Evolutionary conservation across 1,140 invertebrate species (phyloP).

Genomic region (Aradophagus sp.): DNA sequence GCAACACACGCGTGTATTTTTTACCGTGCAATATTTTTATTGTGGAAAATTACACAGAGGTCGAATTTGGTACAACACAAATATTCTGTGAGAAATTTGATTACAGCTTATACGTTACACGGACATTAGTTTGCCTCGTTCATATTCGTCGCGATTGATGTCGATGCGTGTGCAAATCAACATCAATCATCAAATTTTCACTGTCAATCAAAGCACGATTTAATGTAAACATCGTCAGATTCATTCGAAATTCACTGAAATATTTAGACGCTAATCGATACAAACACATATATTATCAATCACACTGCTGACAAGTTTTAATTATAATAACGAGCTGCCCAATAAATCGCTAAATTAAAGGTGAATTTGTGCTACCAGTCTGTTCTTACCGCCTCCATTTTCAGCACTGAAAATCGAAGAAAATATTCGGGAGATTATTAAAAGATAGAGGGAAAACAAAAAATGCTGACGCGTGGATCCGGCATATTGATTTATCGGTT

Average conservation of each 20-base stretch:
- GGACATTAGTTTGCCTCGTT: not conserved
- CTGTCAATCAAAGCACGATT: conserved; percentile 27
- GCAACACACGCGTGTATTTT: no score
- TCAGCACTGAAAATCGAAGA: no score
- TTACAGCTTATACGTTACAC: not conserved
- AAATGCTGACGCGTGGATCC: no score
- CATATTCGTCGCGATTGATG: conserved; percentile 17
- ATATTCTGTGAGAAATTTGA: no score
- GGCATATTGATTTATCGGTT: no score
- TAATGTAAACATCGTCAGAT: conserved; percentile 31
- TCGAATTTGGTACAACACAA: no score
- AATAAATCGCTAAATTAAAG: conserved; percentile 11
- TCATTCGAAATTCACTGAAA: conserved; percentile 41
- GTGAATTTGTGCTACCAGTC: no score
- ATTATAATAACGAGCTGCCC: conserved; percentile 22
- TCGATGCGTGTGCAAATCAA: no score
- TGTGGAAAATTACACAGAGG: no score
- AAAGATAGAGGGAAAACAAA: no score
- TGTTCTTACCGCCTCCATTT: no score
- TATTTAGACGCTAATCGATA: conserved; percentile 27
- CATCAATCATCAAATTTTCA: conserved; percentile 21
- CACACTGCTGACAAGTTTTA: conserved; percentile 27
- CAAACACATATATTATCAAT: conserved; percentile 38
- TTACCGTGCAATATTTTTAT: conserved; percentile 37
- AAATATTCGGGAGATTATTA: no score